Evolutionary conservation across 2,888 invertebrate species (phyloP).

Genomic region (Venusia cambrica): DNA sequence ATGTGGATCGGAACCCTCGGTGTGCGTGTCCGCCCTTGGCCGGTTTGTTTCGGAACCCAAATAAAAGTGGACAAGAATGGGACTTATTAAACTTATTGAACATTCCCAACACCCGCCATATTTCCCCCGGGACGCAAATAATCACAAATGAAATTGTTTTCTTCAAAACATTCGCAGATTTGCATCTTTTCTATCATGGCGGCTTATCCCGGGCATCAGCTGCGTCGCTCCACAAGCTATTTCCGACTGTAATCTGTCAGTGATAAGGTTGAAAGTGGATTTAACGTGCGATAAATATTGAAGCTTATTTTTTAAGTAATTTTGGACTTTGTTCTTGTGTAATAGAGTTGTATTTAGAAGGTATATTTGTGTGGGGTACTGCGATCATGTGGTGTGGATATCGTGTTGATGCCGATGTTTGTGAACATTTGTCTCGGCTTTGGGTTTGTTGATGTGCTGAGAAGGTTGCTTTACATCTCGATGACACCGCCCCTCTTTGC

Average conservation of each 20-base stretch:
- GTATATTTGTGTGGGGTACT: slow-evolving; percentile 1
- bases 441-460: slow-evolving; percentile 15
- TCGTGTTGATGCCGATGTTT: slow-evolving; percentile 11
- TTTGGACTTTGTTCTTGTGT: background rate
- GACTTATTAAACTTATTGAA: slow-evolving; percentile 4
- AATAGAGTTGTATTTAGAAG: slow-evolving; percentile 3
- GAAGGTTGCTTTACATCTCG: too few species aligned
- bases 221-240: slow-evolving; percentile 14
- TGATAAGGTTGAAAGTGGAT: slow-evolving; percentile 10
- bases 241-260: slow-evolving; percentile 3
- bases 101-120: background rate
- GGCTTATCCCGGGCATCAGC: slow-evolving; percentile 28
- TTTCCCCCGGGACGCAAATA: slow-evolving; percentile 17
- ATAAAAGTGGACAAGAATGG: too few species aligned
- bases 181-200: slow-evolving; percentile 29
- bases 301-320: background rate
- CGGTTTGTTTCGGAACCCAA: too few species aligned
- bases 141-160: slow-evolving; percentile 24
- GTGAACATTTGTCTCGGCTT: slow-evolving; percentile 7
- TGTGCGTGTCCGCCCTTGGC: too few species aligned
- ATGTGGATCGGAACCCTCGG: too few species aligned
- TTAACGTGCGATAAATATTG: too few species aligned
- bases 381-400: slow-evolving; percentile 12
- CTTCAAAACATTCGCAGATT: slow-evolving; percentile 28
- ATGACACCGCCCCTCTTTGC: too few species aligned